phyloP scores from a whole-genome alignment of 1,140 invertebrate genomes.

The Brachionus paranguensis region DNA sequence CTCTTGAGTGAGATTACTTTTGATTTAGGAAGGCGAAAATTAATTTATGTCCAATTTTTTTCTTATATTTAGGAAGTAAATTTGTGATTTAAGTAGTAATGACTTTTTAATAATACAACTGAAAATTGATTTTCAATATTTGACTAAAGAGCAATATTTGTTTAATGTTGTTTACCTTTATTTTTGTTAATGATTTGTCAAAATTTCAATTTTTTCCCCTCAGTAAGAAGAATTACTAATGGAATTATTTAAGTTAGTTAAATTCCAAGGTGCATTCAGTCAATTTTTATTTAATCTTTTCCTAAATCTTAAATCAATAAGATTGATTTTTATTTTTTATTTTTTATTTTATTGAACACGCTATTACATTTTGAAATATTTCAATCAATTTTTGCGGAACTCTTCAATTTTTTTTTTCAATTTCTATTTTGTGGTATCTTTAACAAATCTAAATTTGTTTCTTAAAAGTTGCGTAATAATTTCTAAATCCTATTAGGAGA shows the following conservation, averaged over 20 bases:
- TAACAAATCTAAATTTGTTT: not conserved
- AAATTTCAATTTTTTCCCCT: not conserved
- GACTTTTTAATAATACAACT: slow-evolving; percentile 1
- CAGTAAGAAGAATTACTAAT: not conserved
- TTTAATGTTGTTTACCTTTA: not conserved
- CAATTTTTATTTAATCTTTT: not conserved
- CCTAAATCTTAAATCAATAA: not conserved
- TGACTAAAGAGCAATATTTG: not conserved
- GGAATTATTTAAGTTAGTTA: not conserved
- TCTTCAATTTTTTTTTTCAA: not conserved
- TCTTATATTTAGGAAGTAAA: slow-evolving; percentile 7
- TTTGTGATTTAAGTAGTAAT: slow-evolving; percentile 9
- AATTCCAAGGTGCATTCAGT: not conserved
- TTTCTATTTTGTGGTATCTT: not conserved
- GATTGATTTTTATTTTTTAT: not conserved
- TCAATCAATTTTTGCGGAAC: not conserved
- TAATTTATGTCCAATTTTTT: slow-evolving; percentile 16
- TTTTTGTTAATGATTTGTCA: slow-evolving; percentile 22
- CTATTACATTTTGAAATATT: not conserved
- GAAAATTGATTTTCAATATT: slow-evolving; percentile 9
- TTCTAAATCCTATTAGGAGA: not conserved
- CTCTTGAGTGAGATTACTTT: not conserved
- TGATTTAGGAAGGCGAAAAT: not conserved
- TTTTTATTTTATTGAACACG: not conserved
- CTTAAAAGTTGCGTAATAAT: not conserved